Evolutionary conservation across 92 coral and sea anemone genomes (phyloP).

Genomic region (Epizoanthus illoricatus): DNA sequence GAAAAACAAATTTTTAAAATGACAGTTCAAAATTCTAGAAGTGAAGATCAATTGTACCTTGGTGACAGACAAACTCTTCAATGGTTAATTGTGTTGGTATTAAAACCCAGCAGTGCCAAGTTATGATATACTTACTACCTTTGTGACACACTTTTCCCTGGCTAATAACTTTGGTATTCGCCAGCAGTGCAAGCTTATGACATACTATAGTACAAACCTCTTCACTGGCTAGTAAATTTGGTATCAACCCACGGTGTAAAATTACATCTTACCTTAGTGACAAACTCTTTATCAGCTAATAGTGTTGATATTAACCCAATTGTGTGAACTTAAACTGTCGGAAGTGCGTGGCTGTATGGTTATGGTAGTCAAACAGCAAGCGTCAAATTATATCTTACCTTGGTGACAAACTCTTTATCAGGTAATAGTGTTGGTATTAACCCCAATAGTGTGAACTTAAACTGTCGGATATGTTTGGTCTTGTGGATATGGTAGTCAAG

Average conservation of each 20-base stretch:
- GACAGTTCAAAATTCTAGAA: too few species aligned
- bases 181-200: slow-evolving; percentile 48
- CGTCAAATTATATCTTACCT: too few species aligned
- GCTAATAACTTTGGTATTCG: not conserved
- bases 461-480: slow-evolving; percentile 71
- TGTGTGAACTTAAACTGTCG: not conserved
- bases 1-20: too few species aligned
- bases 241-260: too few species aligned
- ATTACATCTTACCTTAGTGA: not conserved
- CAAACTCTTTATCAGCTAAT: slow-evolving; percentile 60
- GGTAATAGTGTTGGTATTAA: slow-evolving; percentile 54
- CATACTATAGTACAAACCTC: too few species aligned
- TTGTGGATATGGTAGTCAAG: slow-evolving; percentile 62
- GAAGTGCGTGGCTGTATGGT: slow-evolving; percentile 87
- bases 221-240: too few species aligned
- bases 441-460: not conserved
- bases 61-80: slow-evolving; percentile 45
- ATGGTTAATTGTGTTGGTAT: slow-evolving; percentile 66
- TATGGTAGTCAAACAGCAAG: slow-evolving; percentile 23
- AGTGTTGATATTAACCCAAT: slow-evolving; percentile 39
- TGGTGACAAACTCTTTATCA: slow-evolving; percentile 49
- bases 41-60: slow-evolving; percentile 45
- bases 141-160: too few species aligned
- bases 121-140: too few species aligned
- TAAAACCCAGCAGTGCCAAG: too few species aligned